phyloP scores from a whole-genome alignment of 1,140 invertebrate species.

The Mya arenaria region DNA sequence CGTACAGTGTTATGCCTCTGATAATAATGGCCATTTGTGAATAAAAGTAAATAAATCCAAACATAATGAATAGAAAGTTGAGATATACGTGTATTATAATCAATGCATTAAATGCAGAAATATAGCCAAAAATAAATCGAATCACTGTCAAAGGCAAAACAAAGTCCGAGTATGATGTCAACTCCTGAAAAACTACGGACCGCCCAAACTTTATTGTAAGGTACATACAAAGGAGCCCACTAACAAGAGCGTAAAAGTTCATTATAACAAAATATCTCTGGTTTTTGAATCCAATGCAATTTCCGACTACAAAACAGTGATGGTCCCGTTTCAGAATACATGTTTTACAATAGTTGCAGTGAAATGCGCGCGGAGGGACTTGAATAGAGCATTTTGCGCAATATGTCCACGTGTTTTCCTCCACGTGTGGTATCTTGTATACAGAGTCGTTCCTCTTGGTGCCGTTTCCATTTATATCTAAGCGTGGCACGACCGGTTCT shows the following conservation, averaged over 20 bases:
- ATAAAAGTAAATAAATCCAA: conserved; percentile 61
- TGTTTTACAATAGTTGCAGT: conserved; percentile 64
- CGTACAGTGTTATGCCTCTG: conserved; percentile 65
- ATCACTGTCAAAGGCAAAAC: conserved; percentile 53
- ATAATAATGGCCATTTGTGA: conserved; percentile 60
- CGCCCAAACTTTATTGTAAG: conserved; percentile 57
- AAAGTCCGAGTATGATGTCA: conserved; percentile 53
- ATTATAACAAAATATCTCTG: conserved; percentile 94
- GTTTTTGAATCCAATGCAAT: conserved; percentile 94
- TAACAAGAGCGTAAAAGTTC: conserved; percentile 84
- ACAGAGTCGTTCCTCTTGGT: no score
- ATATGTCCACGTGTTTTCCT: conserved; percentile 51
- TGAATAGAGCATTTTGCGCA: conserved; percentile 60
- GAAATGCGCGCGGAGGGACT: conserved; percentile 61
- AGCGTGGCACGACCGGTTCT: no score
- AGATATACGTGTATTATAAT: conserved; percentile 61
- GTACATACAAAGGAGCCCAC: conserved; percentile 40
- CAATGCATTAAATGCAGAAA: conserved; percentile 16
- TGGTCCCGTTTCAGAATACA: conserved; percentile 97
- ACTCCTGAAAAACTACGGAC: conserved; percentile 9
- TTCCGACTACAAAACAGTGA: conserved; percentile 95
- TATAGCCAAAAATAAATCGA: conserved; percentile 26
- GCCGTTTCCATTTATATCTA: no score
- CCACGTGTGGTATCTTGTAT: conserved; percentile 5
- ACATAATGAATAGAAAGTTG: conserved; percentile 52